Percentiles rank a stretch among this genome's conserved stretches.
Conservation (phyloP, 1,140 invertebrate genomes). For the Thaumetopoea pityocampa region DNA sequence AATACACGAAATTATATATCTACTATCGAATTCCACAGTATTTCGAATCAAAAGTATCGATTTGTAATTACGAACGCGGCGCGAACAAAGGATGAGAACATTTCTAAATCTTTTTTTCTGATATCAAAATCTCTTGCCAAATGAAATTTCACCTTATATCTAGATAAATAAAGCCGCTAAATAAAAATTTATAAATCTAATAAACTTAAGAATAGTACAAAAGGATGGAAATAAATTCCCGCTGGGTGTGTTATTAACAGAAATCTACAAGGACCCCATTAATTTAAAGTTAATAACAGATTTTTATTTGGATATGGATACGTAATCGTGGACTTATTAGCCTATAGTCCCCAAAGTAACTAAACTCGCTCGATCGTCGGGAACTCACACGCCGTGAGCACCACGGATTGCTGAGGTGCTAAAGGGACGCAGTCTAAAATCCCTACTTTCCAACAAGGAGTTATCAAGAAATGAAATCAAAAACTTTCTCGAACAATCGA, state of each 20-base stretch:
- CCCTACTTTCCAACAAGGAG: too few species aligned
- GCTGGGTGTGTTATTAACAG: constrained; percentile 21
- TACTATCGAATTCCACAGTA: constrained; percentile 5
- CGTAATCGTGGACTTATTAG: constrained; percentile 3
- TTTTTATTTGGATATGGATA: constrained; percentile 2
- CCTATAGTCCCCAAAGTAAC: too few species aligned
- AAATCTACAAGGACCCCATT: constrained; percentile 16
- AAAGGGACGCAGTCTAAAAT: too few species aligned
- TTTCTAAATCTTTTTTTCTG: neutral
- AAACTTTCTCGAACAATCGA: too few species aligned
- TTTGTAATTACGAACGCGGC: constrained; percentile 24
- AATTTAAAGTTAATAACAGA: constrained; percentile 22
- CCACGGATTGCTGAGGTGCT: too few species aligned
- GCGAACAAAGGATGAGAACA: constrained; percentile 21
- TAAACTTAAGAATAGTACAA: constrained; percentile 5
- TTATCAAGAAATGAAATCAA: too few species aligned
- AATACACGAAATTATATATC: constrained; percentile 16
- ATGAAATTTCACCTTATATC: neutral
- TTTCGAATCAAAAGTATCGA: constrained; percentile 18
- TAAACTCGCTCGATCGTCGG: too few species aligned
- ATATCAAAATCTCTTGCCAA: neutral
- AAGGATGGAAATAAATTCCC: constrained; percentile 12
- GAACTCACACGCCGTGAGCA: too few species aligned
- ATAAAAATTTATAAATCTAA: neutral
- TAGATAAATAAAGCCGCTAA: neutral